Percentiles rank a stretch among this genome's conserved stretches.
Evolutionary conservation across 2,888 invertebrate genomes (phyloP).

Genomic region (Yponomeuta plumbellus): DNA sequence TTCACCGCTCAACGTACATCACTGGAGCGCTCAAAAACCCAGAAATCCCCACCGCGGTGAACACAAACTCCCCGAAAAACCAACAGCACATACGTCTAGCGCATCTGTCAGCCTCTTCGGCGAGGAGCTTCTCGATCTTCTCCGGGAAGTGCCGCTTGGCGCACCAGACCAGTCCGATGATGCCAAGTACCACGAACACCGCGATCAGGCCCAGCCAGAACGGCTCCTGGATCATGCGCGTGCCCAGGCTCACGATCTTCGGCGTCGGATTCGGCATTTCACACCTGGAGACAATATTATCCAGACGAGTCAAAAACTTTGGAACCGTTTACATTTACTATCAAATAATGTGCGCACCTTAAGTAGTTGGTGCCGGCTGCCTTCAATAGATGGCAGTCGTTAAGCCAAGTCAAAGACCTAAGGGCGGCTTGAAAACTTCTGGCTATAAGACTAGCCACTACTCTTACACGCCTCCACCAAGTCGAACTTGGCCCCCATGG

Average conservation of each 20-base stretch:
- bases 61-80: not conserved
- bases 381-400: no score
- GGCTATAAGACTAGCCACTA: no score
- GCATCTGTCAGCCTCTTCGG: slow-evolving; percentile 86
- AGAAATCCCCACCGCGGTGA: not conserved
- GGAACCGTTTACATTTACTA: no score
- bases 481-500: no score
- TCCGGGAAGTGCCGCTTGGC: slow-evolving; percentile 91
- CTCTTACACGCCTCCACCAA: no score
- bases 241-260: slow-evolving; percentile 77
- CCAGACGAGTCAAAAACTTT: no score
- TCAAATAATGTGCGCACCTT: no score
- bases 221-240: slow-evolving; percentile 90
- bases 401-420: no score
- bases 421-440: no score
- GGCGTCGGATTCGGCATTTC: slow-evolving; percentile 80
- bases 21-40: not conserved
- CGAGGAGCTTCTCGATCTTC: slow-evolving; percentile 87
- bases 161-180: slow-evolving; percentile 89
- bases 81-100: slow-evolving; percentile 75
- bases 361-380: no score
- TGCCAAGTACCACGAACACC: slow-evolving; percentile 85
- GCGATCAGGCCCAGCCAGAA: slow-evolving; percentile 93
- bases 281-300: slow-evolving; percentile 61
- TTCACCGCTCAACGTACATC: no score